These are phyloP conservation scores for Manduca sexta DNA, from an alignment of 1,140 invertebrate species.

Conservation along the genomic window DNA sequence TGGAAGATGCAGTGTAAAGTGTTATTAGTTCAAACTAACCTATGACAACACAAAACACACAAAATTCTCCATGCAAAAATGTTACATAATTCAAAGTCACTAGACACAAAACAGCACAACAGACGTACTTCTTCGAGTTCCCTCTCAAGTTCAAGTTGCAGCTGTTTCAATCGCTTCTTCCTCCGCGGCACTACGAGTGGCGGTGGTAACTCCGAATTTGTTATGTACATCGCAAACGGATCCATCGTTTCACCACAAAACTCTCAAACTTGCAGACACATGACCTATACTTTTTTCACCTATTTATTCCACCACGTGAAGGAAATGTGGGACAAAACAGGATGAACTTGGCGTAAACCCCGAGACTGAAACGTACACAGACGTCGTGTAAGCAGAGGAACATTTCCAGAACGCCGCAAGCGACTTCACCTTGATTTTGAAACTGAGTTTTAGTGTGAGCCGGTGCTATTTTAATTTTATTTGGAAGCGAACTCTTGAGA, in stretches of 20 bases:
- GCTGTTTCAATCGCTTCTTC: conserved; percentile 66
- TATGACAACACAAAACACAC: background rate
- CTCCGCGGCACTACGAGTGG: conserved; percentile 61
- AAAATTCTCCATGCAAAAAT: conserved; percentile 15
- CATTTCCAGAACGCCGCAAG: conserved; percentile 61
- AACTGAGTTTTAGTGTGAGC: conserved; percentile 52
- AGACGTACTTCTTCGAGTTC: conserved; percentile 12
- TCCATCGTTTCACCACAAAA: conserved; percentile 35
- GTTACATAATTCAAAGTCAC: conserved; percentile 13
- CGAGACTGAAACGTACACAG: conserved; percentile 25
- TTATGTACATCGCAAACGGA: conserved; percentile 65
- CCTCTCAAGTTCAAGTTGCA: conserved; percentile 47
- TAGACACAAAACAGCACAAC: background rate
- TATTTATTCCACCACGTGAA: conserved; percentile 15
- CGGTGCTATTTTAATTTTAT: conserved; percentile 65
- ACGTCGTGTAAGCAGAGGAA: conserved; percentile 38
- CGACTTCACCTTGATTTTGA: conserved; percentile 71
- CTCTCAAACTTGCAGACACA: conserved; percentile 8
- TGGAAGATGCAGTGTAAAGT: too few species aligned
- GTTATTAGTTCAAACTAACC: too few species aligned
- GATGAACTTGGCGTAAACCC: conserved; percentile 40
- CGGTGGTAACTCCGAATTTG: conserved; percentile 52
- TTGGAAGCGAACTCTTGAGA: conserved; percentile 57
- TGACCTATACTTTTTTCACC: conserved; percentile 21
- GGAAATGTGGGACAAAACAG: conserved; percentile 30